Evolutionary conservation across 2,797 vertebrate species (phyloP).

Genomic region (Rhyacichthys aspro): DNA sequence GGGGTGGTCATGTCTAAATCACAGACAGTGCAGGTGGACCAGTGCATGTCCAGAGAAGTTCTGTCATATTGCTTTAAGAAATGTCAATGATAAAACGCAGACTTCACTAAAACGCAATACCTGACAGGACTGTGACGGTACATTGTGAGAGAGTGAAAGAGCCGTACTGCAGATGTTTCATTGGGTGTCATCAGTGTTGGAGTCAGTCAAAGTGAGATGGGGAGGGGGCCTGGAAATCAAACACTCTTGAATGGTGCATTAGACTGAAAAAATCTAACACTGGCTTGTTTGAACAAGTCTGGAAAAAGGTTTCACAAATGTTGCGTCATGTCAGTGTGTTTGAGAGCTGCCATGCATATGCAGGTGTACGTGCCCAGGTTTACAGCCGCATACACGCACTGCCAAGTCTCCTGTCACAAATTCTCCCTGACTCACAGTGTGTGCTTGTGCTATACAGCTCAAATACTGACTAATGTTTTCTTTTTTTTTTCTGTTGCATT

Average conservation of each 20-base stretch:
- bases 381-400: conserved; percentile 5
- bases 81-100: no score
- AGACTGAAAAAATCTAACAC: conserved; percentile 36
- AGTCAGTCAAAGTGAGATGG: conserved; percentile 21
- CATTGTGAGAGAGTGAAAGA: conserved; percentile 25
- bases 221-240: conserved; percentile 28
- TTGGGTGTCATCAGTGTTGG: conserved; percentile 52
- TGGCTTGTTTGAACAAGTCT: conserved; percentile 54
- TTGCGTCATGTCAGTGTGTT: conserved; percentile 66
- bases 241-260: conserved; percentile 44
- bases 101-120: no score
- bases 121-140: background rate
- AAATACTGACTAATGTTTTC: conserved; percentile 11
- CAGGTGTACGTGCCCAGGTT: conserved; percentile 17
- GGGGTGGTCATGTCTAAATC: no score
- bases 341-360: conserved; percentile 10
- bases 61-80: no score
- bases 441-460: no score
- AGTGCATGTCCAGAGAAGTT: no score
- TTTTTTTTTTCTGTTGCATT: no score
- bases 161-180: conserved; percentile 39
- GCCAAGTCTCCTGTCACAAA: conserved; percentile 9
- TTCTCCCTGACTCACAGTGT: conserved; percentile 3
- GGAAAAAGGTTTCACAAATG: conserved; percentile 54
- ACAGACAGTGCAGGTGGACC: no score